These are phyloP conservation scores for Chloromyia formosa DNA, from an alignment of 2,888 invertebrate genomes.

Conservation along the genomic window DNA sequence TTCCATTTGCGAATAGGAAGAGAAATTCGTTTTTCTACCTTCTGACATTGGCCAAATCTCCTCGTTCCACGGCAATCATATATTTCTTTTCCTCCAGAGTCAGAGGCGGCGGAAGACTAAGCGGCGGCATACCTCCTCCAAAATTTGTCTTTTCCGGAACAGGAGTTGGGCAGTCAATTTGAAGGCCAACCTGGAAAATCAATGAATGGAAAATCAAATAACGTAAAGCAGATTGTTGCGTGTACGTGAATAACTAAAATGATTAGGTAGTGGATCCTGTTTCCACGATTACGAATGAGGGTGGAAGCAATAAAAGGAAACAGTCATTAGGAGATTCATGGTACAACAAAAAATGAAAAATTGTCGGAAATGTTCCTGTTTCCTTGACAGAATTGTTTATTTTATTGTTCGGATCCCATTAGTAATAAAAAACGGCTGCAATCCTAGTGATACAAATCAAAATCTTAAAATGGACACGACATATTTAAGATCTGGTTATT, in stretches of 20 bases:
- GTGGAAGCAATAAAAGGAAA: too few relatives aligned
- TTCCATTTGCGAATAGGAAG: conserved; percentile 18
- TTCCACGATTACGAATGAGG: too few relatives aligned
- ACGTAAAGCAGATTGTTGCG: conserved; percentile 36
- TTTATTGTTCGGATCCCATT: too few relatives aligned
- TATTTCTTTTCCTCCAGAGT: conserved; percentile 89
- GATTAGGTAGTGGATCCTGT: conserved; percentile 11
- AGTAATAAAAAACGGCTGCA: too few relatives aligned
- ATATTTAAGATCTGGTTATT: too few relatives aligned
- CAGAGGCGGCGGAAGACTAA: conserved; percentile 76
- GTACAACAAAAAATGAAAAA: too few relatives aligned
- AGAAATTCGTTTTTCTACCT: conserved; percentile 65
- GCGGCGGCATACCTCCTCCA: conserved; percentile 64
- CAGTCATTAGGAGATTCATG: too few relatives aligned
- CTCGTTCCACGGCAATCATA: conserved; percentile 90
- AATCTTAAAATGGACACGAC: too few relatives aligned
- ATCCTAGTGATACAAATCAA: too few relatives aligned
- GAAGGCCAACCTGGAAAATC: conserved; percentile 49
- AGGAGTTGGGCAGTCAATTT: conserved; percentile 53
- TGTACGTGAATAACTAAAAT: conserved; percentile 29
- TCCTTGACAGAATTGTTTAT: too few relatives aligned
- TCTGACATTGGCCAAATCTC: conserved; percentile 88
- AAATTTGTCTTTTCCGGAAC: conserved; percentile 40
- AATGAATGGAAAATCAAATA: too few relatives aligned
- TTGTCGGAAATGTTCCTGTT: too few relatives aligned